phyloP scores from a whole-genome alignment of 2,113 vertebrate species.

The Chrysochloris asiatica region DNA sequence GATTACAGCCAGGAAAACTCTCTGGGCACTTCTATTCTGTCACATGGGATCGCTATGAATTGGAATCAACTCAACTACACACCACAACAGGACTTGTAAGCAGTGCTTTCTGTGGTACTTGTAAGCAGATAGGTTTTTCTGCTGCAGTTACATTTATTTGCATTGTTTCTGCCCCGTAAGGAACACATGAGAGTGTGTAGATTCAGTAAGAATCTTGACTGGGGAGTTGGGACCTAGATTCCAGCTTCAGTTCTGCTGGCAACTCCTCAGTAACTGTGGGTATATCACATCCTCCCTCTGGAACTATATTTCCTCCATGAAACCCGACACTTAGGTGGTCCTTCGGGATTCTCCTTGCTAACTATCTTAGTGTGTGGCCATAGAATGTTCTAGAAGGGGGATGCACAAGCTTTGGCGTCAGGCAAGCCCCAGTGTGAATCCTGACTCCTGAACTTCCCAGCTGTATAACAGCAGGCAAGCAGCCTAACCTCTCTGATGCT shows the following conservation, averaged over 20 bases:
- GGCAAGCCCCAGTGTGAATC: not conserved
- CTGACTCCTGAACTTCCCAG: not conserved
- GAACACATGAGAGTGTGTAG: not conserved
- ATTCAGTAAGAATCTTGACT: not conserved
- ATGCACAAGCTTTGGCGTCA: rapidly evolving
- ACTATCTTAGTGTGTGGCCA: not conserved
- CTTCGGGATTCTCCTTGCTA: not conserved
- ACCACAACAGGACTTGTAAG: not conserved
- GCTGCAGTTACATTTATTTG: not conserved
- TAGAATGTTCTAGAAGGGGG: not conserved
- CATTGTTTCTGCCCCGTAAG: not conserved
- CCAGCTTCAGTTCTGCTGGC: not conserved
- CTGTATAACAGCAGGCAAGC: not conserved
- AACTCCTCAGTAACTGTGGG: not conserved
- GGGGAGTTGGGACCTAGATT: not conserved
- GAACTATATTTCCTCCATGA: not conserved
- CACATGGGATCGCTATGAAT: not conserved
- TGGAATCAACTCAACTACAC: not conserved
- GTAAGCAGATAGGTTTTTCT: not conserved
- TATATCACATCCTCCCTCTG: not conserved
- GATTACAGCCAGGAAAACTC: not conserved
- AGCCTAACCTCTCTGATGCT: not conserved
- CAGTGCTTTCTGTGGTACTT: not conserved
- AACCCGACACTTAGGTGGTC: not conserved
- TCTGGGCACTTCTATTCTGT: not conserved